Conservation (phyloP, 1,140 invertebrate genomes). For the Carposina sasakii region DNA sequence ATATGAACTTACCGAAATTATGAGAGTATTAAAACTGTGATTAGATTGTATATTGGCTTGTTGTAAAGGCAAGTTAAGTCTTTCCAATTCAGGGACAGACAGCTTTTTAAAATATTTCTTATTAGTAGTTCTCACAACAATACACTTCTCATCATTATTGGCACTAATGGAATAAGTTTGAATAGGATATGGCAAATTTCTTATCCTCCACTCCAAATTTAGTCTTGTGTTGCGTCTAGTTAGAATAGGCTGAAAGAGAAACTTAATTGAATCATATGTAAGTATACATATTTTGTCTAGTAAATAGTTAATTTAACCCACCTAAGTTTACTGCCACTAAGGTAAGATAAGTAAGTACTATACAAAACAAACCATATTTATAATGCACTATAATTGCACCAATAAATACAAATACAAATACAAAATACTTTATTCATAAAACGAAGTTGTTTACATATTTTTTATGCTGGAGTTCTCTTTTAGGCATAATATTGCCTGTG, state of each 20-base stretch:
- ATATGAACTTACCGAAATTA: constrained; percentile 77
- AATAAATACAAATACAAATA: too few relatives aligned
- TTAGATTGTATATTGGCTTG: constrained; percentile 77
- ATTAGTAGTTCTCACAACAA: constrained; percentile 81
- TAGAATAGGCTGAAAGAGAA: constrained; percentile 76
- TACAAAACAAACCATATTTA: too few relatives aligned
- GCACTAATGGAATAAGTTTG: constrained; percentile 80
- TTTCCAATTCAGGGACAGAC: constrained; percentile 79
- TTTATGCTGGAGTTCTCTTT: too few relatives aligned
- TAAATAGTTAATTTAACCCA: too few relatives aligned
- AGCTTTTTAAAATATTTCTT: constrained; percentile 88
- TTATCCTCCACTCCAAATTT: constrained; percentile 85
- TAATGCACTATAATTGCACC: too few relatives aligned
- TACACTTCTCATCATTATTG: constrained; percentile 75
- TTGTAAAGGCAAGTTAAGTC: constrained; percentile 75
- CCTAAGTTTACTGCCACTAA: too few relatives aligned
- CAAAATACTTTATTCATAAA: too few relatives aligned
- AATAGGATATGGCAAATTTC: constrained; percentile 82
- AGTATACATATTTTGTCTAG: too few relatives aligned
- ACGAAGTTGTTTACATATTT: too few relatives aligned
- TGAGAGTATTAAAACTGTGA: constrained; percentile 85
- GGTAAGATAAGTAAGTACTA: too few relatives aligned
- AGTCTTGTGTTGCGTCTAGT: constrained; percentile 81
- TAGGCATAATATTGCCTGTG: too few relatives aligned
- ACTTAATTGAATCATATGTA: too few relatives aligned